Percentiles rank a stretch among this genome's conserved stretches.
These are phyloP conservation scores for Coptodon rendalli DNA, from an alignment of 2,113 vertebrate species.

Conservation along the genomic window DNA sequence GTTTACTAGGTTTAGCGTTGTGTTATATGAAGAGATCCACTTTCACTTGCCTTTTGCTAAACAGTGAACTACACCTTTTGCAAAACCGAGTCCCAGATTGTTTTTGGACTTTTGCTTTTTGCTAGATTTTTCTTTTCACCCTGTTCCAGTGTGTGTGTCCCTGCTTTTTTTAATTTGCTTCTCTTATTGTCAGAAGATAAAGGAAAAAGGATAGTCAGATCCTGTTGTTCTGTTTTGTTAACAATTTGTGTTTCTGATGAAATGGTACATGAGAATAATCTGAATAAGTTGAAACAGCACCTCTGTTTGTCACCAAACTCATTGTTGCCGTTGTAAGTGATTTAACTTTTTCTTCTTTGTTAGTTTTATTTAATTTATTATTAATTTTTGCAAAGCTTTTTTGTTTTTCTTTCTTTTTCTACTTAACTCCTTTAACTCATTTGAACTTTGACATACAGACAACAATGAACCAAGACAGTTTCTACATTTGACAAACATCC, in stretches of 20 bases:
- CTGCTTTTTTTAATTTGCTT: neutral
- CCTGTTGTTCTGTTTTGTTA: too few relatives aligned
- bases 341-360: neutral
- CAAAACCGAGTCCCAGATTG: neutral
- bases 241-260: too few relatives aligned
- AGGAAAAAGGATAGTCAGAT: too few relatives aligned
- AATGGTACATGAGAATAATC: too few relatives aligned
- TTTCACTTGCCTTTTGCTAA: neutral
- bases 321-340: neutral
- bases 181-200: neutral
- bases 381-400: neutral
- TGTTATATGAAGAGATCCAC: neutral
- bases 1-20: neutral
- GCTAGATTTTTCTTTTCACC: neutral
- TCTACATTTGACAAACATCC: too few relatives aligned
- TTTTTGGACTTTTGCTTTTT: rapidly evolving
- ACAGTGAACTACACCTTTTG: neutral
- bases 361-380: neutral
- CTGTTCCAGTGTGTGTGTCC: neutral
- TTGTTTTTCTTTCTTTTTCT: too few relatives aligned
- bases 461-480: neutral
- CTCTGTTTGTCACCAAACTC: neutral
- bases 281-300: neutral
- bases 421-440: too few relatives aligned
- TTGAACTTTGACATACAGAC: neutral